Evolutionary conservation across 2,797 vertebrate genomes (phyloP).

Genomic region (Sitta carolinensis): DNA sequence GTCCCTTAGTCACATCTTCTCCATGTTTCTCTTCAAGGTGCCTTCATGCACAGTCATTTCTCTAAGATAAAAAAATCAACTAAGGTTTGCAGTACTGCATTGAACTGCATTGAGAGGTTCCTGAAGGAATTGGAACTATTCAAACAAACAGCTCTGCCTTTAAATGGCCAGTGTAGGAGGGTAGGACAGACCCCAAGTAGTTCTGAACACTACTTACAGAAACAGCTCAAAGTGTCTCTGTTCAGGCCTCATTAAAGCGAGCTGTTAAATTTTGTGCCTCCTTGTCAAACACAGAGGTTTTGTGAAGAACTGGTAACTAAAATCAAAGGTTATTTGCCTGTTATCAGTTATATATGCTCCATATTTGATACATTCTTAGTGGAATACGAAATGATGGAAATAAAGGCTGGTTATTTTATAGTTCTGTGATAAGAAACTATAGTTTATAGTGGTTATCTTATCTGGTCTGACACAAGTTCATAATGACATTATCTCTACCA

Average conservation of each 20-base stretch:
- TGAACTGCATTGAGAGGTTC: neutral
- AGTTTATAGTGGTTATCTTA: neutral
- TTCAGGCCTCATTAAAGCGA: neutral
- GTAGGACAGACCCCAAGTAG: neutral
- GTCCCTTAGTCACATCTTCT: neutral
- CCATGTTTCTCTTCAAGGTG: neutral
- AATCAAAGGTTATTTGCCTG: neutral
- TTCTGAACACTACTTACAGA: neutral
- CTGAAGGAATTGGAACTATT: neutral
- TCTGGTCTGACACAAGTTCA: neutral
- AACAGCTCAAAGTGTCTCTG: neutral
- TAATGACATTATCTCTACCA: fast-evolving
- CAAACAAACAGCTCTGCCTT: neutral
- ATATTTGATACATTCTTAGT: neutral
- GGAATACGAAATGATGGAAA: neutral
- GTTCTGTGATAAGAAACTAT: neutral
- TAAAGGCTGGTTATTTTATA: neutral
- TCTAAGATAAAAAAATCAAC: neutral
- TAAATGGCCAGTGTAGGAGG: neutral
- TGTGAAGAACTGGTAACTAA: neutral
- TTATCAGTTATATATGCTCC: neutral
- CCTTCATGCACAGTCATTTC: neutral
- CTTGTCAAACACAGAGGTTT: neutral
- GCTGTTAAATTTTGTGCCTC: neutral
- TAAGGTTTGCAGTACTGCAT: neutral